Evolutionary conservation across 2,797 vertebrate genomes (phyloP).

Genomic region (Emys orbicularis): DNA sequence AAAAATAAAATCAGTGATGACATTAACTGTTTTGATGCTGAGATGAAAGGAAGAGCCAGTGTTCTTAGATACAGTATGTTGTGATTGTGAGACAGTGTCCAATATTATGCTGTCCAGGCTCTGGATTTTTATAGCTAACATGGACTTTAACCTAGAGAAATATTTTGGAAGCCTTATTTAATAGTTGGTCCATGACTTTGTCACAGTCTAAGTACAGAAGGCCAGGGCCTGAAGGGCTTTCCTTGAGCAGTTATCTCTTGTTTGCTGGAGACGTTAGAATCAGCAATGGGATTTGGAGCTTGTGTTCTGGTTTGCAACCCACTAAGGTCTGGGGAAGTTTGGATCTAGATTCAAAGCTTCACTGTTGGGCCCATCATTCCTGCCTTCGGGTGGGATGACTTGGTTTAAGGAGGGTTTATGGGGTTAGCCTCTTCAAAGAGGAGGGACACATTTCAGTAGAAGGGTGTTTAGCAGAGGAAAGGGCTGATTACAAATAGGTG

Average conservation of each 20-base stretch:
- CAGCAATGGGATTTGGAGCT: not conserved
- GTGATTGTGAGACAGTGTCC: not conserved
- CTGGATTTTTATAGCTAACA: not conserved
- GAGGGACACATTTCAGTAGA: not conserved
- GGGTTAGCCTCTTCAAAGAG: not conserved
- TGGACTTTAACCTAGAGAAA: not conserved
- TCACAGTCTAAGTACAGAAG: not conserved
- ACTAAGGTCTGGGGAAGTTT: not conserved
- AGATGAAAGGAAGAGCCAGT: constrained; percentile 4
- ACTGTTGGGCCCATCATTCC: not conserved
- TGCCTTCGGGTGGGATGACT: not conserved
- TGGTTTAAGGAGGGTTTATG: not conserved
- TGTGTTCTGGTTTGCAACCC: not conserved
- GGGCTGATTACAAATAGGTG: not conserved
- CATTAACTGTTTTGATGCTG: not conserved
- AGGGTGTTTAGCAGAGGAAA: not conserved
- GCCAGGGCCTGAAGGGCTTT: not conserved
- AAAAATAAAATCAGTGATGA: not conserved
- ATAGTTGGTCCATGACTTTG: not conserved
- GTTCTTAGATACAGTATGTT: not conserved
- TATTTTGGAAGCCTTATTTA: not conserved
- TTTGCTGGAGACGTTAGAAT: not conserved
- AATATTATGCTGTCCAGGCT: not conserved
- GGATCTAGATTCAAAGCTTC: not conserved
- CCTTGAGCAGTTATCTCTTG: not conserved